These are phyloP conservation scores for Eurytoma adleriae DNA, from an alignment of 2,888 invertebrate species.

Conservation along the genomic window DNA sequence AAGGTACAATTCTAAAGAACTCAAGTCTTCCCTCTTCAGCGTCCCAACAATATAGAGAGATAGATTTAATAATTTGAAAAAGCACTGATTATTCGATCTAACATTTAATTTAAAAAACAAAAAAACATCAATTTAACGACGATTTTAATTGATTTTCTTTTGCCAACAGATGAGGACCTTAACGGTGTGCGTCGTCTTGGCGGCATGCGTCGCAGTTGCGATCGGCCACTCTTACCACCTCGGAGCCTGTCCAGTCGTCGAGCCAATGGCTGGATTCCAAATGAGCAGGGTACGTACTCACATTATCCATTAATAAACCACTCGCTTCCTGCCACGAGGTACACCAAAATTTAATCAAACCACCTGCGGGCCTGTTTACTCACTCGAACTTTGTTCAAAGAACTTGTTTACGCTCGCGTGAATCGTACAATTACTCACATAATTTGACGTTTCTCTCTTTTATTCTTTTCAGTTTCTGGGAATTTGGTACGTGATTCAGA, in stretches of 20 bases:
- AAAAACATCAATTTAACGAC: not conserved
- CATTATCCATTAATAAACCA: not conserved
- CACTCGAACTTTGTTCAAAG: not conserved
- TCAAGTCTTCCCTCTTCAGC: no score
- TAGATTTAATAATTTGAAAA: no score
- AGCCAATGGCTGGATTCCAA: constrained; percentile 84
- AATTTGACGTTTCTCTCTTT: no score
- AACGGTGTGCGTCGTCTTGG: constrained; percentile 43
- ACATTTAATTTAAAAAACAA: no score
- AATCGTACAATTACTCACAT: no score
- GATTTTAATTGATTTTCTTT: constrained; percentile 10
- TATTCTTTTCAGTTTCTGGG: constrained; percentile 82
- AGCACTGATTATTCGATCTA: no score
- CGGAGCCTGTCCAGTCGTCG: constrained; percentile 85
- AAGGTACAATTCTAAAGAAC: no score
- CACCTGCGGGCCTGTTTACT: not conserved
- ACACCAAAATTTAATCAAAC: no score
- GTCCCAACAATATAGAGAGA: no score
- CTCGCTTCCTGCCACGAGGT: no score
- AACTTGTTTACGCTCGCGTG: no score
- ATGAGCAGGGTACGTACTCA: constrained; percentile 82
- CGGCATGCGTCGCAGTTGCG: constrained; percentile 52
- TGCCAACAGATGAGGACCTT: constrained; percentile 57
- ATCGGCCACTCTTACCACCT: constrained; percentile 84
- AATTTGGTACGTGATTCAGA: constrained; percentile 89